These are phyloP conservation scores for Nesidiocoris tenuis DNA, from an alignment of 2,888 invertebrate species.

Conservation along the genomic window DNA sequence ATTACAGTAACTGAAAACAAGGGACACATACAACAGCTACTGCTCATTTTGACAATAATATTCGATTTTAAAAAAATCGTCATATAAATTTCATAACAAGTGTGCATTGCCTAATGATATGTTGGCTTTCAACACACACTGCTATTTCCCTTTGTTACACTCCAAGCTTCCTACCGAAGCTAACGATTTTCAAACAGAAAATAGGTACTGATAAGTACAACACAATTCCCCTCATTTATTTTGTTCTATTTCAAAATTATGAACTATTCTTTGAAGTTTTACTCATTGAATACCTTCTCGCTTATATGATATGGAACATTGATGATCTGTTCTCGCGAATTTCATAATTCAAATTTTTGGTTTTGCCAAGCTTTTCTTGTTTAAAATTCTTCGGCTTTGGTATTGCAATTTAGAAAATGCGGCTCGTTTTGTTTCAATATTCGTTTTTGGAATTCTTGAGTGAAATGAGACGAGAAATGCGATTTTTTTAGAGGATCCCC, in stretches of 20 bases:
- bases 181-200: conserved; percentile 41
- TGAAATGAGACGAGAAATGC: too few relatives aligned
- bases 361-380: too few relatives aligned
- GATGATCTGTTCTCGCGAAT: too few relatives aligned
- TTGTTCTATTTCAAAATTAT: conserved; percentile 1
- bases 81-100: conserved; percentile 42
- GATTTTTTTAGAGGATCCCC: too few relatives aligned
- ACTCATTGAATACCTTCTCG: too few relatives aligned
- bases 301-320: too few relatives aligned
- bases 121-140: conserved; percentile 42
- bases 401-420: too few relatives aligned
- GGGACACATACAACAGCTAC: conserved; percentile 48
- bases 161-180: not conserved
- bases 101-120: conserved; percentile 46
- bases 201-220: conserved; percentile 41
- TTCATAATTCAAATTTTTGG: too few relatives aligned
- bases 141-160: not conserved
- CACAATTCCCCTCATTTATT: conserved; percentile 30
- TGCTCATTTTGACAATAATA: conserved; percentile 47
- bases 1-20: conserved; percentile 31
- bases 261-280: too few relatives aligned
- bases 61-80: conserved; percentile 42
- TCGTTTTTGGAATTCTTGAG: too few relatives aligned
- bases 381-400: too few relatives aligned
- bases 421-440: too few relatives aligned